These are phyloP conservation scores for Dermochelys coriacea DNA, from an alignment of 2,797 vertebrate genomes.

Conservation along the genomic window DNA sequence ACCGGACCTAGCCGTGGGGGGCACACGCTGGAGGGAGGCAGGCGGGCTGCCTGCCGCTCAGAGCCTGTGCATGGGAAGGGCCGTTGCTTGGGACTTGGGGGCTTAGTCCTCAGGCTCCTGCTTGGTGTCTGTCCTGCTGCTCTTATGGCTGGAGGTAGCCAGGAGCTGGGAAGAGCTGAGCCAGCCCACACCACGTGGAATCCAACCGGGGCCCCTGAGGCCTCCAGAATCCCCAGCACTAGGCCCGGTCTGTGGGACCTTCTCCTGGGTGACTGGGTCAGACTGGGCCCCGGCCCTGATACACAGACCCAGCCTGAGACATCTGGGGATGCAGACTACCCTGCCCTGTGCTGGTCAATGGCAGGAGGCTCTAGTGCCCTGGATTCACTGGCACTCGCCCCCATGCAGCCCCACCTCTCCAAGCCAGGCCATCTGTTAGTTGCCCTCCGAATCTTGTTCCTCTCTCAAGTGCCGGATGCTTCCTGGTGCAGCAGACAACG, in stretches of 20 bases:
- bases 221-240: not conserved
- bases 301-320: not conserved
- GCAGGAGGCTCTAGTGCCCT: not conserved
- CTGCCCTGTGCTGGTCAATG: not conserved
- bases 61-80: not conserved
- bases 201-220: not conserved
- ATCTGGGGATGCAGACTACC: not conserved
- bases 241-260: not conserved
- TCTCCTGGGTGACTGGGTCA: not conserved
- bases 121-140: not conserved
- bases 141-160: not conserved
- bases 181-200: not conserved
- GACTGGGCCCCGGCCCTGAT: not conserved
- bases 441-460: not conserved
- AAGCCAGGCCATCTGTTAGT: not conserved
- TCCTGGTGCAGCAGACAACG: not conserved
- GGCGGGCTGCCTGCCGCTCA: not conserved
- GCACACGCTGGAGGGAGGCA: not conserved
- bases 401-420: not conserved
- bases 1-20: fast-evolving
- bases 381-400: not conserved
- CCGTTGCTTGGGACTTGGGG: not conserved
- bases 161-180: not conserved
- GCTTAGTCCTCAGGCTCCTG: not conserved
- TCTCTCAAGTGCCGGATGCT: not conserved